phyloP scores from a whole-genome alignment of 2,888 invertebrate species.

The Brachyopa scutellaris region DNA sequence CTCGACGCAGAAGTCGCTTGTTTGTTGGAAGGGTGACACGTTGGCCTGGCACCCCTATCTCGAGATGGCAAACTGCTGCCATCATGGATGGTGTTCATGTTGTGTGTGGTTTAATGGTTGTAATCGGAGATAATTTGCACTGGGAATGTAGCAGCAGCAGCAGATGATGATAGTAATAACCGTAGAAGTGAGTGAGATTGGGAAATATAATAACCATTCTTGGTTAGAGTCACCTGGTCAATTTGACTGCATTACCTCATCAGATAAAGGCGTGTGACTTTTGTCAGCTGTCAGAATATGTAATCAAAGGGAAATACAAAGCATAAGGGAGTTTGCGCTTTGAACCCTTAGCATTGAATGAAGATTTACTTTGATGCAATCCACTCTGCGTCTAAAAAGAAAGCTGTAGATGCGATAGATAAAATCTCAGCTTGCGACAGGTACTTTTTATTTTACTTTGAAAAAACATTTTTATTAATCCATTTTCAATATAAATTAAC shows the following conservation, averaged over 20 bases:
- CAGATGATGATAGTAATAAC: slow-evolving; percentile 46
- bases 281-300: too few relatives aligned
- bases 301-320: too few relatives aligned
- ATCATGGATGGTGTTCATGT: background rate
- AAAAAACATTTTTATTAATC: too few relatives aligned
- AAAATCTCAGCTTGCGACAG: too few relatives aligned
- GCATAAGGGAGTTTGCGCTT: too few relatives aligned
- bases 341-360: too few relatives aligned
- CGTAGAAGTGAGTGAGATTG: slow-evolving; percentile 21
- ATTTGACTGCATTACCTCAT: background rate
- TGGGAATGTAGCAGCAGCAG: background rate
- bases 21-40: slow-evolving; percentile 51
- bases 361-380: too few relatives aligned
- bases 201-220: slow-evolving; percentile 26
- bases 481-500: too few relatives aligned
- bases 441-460: too few relatives aligned
- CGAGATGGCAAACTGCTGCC: too few relatives aligned
- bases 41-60: slow-evolving; percentile 51
- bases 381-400: too few relatives aligned
- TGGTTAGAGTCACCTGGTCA: slow-evolving; percentile 52
- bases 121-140: slow-evolving; percentile 58
- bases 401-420: too few relatives aligned
- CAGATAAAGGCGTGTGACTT: background rate
- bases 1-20: slow-evolving; percentile 9
- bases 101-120: slow-evolving; percentile 53